A percentile compares a stretch with the other conserved stretches of the same genome.
phyloP scores from a whole-genome alignment of 2,797 vertebrate genomes.

The Chaunax sp. region DNA sequence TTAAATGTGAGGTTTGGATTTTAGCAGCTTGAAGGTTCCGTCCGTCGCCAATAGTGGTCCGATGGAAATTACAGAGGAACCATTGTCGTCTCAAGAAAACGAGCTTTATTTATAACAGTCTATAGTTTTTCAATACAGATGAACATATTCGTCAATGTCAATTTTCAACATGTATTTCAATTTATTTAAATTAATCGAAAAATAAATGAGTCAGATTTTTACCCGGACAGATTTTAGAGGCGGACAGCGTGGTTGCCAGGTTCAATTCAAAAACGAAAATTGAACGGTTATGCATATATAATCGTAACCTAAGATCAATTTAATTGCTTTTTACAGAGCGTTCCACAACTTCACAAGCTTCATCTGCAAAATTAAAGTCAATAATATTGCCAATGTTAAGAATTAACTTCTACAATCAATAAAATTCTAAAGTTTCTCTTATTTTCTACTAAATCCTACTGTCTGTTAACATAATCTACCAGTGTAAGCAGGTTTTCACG shows the following conservation, averaged over 20 bases:
- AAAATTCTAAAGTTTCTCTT: too few relatives aligned
- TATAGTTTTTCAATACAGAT: rapidly evolving
- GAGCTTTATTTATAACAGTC: rapidly evolving
- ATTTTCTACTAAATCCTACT: too few relatives aligned
- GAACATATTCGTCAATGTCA: too few relatives aligned
- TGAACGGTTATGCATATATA: too few relatives aligned
- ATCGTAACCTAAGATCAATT: too few relatives aligned
- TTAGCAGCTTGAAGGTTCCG: constrained; percentile 24
- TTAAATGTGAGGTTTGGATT: constrained; percentile 33
- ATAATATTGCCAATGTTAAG: not conserved
- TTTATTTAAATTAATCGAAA: too few relatives aligned
- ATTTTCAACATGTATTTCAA: too few relatives aligned
- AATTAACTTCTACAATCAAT: too few relatives aligned
- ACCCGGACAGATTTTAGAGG: constrained; percentile 29
- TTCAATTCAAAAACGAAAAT: not conserved
- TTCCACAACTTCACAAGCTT: not conserved
- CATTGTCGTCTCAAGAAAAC: rapidly evolving
- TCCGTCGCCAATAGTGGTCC: constrained; percentile 45
- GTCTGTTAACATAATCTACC: too few relatives aligned
- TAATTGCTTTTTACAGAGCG: not conserved
- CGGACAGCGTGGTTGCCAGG: constrained; percentile 54
- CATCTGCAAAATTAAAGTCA: not conserved
- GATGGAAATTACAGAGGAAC: constrained; percentile 33
- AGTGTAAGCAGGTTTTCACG: too few relatives aligned
- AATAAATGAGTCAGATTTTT: not conserved